Evolutionary conservation across 2,888 invertebrate genomes (phyloP).

Genomic region (Drosophila atripex): DNA sequence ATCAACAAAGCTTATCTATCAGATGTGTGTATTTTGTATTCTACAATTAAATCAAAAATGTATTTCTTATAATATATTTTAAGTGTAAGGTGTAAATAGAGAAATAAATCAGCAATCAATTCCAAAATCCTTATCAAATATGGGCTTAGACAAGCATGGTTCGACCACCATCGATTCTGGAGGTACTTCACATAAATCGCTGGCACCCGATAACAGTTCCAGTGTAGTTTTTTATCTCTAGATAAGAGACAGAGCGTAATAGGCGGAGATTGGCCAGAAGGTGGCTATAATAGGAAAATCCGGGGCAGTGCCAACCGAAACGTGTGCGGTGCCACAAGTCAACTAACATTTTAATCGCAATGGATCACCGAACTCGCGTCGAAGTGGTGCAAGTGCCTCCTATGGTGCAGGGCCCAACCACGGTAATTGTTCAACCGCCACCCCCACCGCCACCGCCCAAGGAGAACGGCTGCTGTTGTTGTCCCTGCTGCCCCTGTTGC

Average conservation of each 20-base stretch:
- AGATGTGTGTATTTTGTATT: neutral
- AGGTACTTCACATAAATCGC: conserved; percentile 28
- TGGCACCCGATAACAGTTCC: conserved; percentile 24
- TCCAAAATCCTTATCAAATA: neutral
- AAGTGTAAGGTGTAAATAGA: neutral
- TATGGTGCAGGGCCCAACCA: conserved; percentile 42
- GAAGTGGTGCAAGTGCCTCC: conserved; percentile 64
- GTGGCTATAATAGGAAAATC: conserved; percentile 58
- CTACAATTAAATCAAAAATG: neutral
- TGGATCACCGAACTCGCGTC: conserved; percentile 69
- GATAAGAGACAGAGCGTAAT: conserved; percentile 52
- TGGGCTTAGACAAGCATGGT: conserved; percentile 9
- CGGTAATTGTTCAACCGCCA: conserved; percentile 63
- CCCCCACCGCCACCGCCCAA: conserved; percentile 43
- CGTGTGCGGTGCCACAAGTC: conserved; percentile 62
- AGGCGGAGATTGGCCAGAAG: conserved; percentile 52
- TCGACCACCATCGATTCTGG: conserved; percentile 2
- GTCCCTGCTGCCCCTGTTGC: conserved; percentile 70
- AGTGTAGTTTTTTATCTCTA: conserved; percentile 30
- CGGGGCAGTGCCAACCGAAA: conserved; percentile 44
- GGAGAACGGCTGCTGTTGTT: conserved; percentile 65
- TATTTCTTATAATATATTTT: neutral
- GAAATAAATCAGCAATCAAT: conserved; percentile 13
- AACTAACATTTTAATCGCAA: conserved; percentile 8
- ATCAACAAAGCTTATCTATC: conserved; percentile 2